phyloP scores from a whole-genome alignment of 2,113 vertebrate species.

The Alethe diademata region DNA sequence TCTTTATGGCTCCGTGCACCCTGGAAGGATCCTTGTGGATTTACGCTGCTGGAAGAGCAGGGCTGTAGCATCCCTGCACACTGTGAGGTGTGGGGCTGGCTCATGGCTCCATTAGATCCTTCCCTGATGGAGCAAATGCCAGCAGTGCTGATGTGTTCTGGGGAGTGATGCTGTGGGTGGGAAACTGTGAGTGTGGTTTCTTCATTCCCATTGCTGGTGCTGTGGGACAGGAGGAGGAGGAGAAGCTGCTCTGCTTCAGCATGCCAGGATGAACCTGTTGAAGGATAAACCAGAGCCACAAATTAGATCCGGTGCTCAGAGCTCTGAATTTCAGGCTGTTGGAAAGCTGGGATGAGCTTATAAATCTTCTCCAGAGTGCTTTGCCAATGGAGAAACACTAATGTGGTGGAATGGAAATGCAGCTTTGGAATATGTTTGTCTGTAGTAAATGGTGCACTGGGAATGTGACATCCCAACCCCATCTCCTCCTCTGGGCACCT shows the following conservation, averaged over 20 bases:
- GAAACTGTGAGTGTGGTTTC: neutral
- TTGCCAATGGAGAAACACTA: neutral
- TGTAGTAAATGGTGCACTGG: neutral
- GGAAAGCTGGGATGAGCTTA: neutral
- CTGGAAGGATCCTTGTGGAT: neutral
- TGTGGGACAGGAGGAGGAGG: neutral
- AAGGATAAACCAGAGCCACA: neutral
- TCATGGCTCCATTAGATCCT: neutral
- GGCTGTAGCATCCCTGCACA: neutral
- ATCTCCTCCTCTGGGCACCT: rapidly evolving
- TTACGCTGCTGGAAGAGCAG: neutral
- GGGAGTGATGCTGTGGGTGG: neutral
- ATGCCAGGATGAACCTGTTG: neutral
- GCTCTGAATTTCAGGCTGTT: neutral
- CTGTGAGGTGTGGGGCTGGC: neutral
- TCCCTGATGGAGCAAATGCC: neutral
- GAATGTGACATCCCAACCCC: rapidly evolving
- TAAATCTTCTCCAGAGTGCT: neutral
- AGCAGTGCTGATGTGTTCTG: neutral
- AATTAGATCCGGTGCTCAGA: neutral
- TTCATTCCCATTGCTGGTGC: neutral
- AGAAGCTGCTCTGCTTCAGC: neutral
- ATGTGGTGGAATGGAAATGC: neutral
- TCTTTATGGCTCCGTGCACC: neutral
- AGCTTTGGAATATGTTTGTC: neutral